These are phyloP conservation scores for Ceratina calcarata DNA, from an alignment of 1,140 invertebrate genomes.

Conservation along the genomic window DNA sequence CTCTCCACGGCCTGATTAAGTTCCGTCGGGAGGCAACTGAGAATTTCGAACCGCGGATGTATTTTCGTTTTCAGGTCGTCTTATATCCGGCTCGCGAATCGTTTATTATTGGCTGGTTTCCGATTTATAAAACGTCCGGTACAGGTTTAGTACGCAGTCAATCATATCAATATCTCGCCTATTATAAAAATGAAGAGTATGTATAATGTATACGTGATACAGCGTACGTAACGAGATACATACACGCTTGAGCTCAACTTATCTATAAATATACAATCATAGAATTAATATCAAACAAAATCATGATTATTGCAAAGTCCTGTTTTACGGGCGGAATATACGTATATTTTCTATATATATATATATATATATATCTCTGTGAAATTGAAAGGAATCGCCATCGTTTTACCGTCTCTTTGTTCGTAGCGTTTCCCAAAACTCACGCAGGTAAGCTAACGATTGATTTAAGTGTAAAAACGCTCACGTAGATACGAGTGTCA, in stretches of 20 bases:
- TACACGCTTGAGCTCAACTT: slow-evolving; percentile 67
- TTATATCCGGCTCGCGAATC: not conserved
- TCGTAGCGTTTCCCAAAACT: slow-evolving; percentile 30
- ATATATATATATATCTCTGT: slow-evolving; percentile 30
- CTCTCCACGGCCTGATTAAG: too few species aligned
- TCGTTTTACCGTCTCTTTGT: not conserved
- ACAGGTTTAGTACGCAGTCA: slow-evolving; percentile 38
- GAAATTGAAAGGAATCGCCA: slow-evolving; percentile 31
- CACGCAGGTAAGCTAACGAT: slow-evolving; percentile 6
- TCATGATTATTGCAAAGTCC: slow-evolving; percentile 63
- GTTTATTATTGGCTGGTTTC: slow-evolving; percentile 15
- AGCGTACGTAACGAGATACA: slow-evolving; percentile 61
- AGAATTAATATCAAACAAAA: slow-evolving; percentile 74
- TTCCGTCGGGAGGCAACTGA: not conserved
- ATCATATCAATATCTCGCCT: slow-evolving; percentile 46
- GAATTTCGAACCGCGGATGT: not conserved
- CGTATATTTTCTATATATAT: slow-evolving; percentile 47
- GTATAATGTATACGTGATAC: slow-evolving; percentile 50
- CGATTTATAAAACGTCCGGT: slow-evolving; percentile 38
- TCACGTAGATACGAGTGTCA: slow-evolving; percentile 46
- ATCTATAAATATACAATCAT: slow-evolving; percentile 71
- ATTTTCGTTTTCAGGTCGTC: not conserved
- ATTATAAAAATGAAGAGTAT: slow-evolving; percentile 53
- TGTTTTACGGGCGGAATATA: slow-evolving; percentile 63
- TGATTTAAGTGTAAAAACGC: not conserved